These are phyloP conservation scores for Macroramphosus scolopax DNA, from an alignment of 2,797 vertebrate genomes.

Conservation along the genomic window DNA sequence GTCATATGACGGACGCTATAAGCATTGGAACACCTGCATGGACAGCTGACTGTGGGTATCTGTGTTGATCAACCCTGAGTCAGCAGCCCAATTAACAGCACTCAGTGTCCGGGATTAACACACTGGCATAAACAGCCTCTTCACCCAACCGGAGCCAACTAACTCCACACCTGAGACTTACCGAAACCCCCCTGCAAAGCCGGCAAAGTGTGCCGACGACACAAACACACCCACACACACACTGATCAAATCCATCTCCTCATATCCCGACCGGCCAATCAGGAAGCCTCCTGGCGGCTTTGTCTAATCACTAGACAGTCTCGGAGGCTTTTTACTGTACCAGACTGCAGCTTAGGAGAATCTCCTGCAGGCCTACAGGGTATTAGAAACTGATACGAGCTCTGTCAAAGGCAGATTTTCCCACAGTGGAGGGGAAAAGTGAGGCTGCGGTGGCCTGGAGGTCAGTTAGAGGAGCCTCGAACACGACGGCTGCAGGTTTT, in stretches of 20 bases:
- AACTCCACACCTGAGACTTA: constrained; percentile 8
- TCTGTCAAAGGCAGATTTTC: constrained; percentile 21
- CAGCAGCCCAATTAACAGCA: constrained; percentile 14
- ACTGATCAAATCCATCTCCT: too few relatives aligned
- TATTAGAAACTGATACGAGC: constrained; percentile 42
- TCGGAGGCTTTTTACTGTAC: constrained; percentile 24
- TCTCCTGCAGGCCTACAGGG: constrained; percentile 22
- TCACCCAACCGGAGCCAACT: too few relatives aligned
- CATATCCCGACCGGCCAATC: constrained; percentile 40
- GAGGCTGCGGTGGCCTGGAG: not conserved
- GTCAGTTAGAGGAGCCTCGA: not conserved
- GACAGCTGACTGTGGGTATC: not conserved
- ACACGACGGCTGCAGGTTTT: not conserved
- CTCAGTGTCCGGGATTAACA: constrained; percentile 14
- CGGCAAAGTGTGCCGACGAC: too few relatives aligned
- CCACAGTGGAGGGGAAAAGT: not conserved
- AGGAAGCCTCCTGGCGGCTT: constrained; percentile 9
- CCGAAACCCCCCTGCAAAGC: not conserved
- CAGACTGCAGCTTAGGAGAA: constrained; percentile 47
- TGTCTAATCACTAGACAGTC: constrained; percentile 23
- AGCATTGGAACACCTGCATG: not conserved
- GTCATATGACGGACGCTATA: too few relatives aligned
- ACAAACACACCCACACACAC: too few relatives aligned
- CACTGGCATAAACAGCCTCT: too few relatives aligned
- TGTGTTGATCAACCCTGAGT: not conserved